Evolutionary conservation across 2,888 invertebrate species (phyloP), one percentile per base, ranked within the genome.

Genomic region (Lycaena phlaeas): DNA sequence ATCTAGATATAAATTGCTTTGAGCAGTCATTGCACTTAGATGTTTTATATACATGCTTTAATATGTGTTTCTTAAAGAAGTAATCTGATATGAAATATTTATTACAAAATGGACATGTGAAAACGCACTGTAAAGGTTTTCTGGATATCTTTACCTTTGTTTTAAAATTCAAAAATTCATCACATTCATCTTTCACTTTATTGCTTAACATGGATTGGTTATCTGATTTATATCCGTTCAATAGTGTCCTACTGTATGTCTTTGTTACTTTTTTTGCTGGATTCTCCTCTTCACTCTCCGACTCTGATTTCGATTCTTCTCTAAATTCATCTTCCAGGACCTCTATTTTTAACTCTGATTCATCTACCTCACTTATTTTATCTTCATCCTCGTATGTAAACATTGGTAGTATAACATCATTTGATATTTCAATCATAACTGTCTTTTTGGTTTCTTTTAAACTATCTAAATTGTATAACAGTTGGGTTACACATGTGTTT

Each of bases 281-380:
- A 42, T 64, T 59, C 0, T 54, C 43, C 11, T 51, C 43, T 4
- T 50, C 42, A 10, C 43, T 52, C 3, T 44, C 31, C 17, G 52
- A 44, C 2, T n/a, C n/a, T 7, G 38, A 28, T 12, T 55, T 59
- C 34, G 46, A 48, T 9, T 55, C 64, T 3, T 62, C 74, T 57
- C 82, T 70, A 50, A 72, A 82, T 51, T 82, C 81, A 34, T 82
- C 82, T 63, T 84, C 82, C 39, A 84, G 45, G 4, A 78, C 65
- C 15, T 78, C 77, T n/a, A 74, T 50, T 46, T 65, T 64, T 0
- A 61, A 40, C 49, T 69, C 59, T 9, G 47, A 46, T 38, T 74
- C 76, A 40, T 68, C 64, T 57, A 49, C 52, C 3, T 56, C 6
- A 1, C n/a, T n/a, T n/a, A n/a, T n/a, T n/a, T 46, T 49, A 11